Evolutionary conservation across 2,797 vertebrate genomes (phyloP).

Genomic region (Synanceia verrucosa): DNA sequence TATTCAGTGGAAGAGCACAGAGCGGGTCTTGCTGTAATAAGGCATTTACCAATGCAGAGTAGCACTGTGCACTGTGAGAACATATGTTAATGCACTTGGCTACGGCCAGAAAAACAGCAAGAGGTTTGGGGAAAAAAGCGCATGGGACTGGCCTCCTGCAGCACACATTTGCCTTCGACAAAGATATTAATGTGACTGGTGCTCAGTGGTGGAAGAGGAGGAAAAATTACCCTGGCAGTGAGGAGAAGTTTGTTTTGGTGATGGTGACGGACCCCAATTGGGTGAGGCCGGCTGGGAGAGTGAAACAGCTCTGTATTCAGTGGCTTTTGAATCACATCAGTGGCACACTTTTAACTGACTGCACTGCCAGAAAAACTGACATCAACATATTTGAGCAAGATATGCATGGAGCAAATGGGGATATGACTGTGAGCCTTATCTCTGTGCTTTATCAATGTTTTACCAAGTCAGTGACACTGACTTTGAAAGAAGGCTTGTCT

Average conservation of each 20-base stretch:
- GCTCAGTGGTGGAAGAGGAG: slow-evolving; percentile 43
- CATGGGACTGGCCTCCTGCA: slow-evolving; percentile 68
- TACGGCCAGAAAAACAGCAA: slow-evolving; percentile 81
- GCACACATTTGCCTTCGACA: slow-evolving; percentile 67
- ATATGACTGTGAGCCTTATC: slow-evolving; percentile 42
- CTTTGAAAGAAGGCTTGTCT: slow-evolving; percentile 31
- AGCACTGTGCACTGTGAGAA: slow-evolving; percentile 79
- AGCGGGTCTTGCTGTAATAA: slow-evolving; percentile 74
- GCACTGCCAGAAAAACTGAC: slow-evolving; percentile 64
- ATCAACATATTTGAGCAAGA: slow-evolving; percentile 68
- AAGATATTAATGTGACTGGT: slow-evolving; percentile 69
- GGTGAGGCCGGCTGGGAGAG: slow-evolving; percentile 39
- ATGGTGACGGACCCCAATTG: slow-evolving; percentile 60
- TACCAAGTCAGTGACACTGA: slow-evolving; percentile 37
- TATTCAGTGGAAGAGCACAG: slow-evolving; percentile 69
- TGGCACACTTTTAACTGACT: slow-evolving; percentile 58
- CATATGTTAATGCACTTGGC: slow-evolving; percentile 84
- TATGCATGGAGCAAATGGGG: slow-evolving; percentile 53
- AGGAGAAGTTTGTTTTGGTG: slow-evolving; percentile 66
- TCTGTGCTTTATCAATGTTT: slow-evolving; percentile 61
- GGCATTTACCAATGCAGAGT: slow-evolving; percentile 82
- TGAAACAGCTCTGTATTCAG: slow-evolving; percentile 44
- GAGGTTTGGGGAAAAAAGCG: slow-evolving; percentile 68
- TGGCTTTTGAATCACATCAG: slow-evolving; percentile 63
- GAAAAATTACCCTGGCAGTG: slow-evolving; percentile 58